Base-by-base conservation (phyloP, 1,140 invertebrate species). In the Achatina immaculata region DNA sequence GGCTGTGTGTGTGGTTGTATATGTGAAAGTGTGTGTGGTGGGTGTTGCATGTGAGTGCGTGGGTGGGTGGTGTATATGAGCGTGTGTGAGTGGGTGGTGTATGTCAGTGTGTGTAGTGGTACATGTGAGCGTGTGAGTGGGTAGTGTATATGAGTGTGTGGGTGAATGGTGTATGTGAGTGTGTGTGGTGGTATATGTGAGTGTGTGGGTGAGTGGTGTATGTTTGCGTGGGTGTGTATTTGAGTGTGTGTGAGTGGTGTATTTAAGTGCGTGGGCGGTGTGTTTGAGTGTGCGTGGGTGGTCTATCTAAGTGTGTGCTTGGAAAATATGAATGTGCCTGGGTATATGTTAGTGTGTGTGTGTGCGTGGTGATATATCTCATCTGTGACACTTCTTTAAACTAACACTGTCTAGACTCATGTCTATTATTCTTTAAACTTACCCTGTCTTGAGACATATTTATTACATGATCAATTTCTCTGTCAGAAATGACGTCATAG, bases 401-500 rank as follows among this genome's bases (percentile, higher is more conserved):
- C n/a, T n/a, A n/a, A n/a, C n/a, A n/a, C n/a, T n/a, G n/a, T n/a
- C n/a, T n/a, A n/a, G n/a, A n/a, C n/a, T n/a, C n/a, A n/a, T n/a
- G n/a, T n/a, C n/a, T n/a, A n/a, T n/a, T n/a, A n/a, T n/a, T n/a
- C n/a, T n/a, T n/a, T n/a, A n/a, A n/a, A 42, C 51, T 74, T 45
- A 82, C 81, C 77, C 55, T 51, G 24, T 14, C 45, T 9, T 45
- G 34, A 6, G 77, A 55, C 40, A 62, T 38, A 0, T 75, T 51
- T 48, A 68, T 78, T n/a, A 82, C 62, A 38, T 79, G 66, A 16
- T 38, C 9, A 24, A 82, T 82, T 75, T 82, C 81, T 24, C 28
- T 31, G 24, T 79, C 77, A 34, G 19, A 58, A 36, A 82, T 82
- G 77, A 82, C 77, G 81, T 82, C 81, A 79, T 79, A 75, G 55